A percentile compares a stretch with the other conserved stretches of the same genome.
Evolutionary conservation across 37 sponge, comb jelly and placozoan genomes (phyloP).

Genomic region (Aplysina aerophoba): DNA sequence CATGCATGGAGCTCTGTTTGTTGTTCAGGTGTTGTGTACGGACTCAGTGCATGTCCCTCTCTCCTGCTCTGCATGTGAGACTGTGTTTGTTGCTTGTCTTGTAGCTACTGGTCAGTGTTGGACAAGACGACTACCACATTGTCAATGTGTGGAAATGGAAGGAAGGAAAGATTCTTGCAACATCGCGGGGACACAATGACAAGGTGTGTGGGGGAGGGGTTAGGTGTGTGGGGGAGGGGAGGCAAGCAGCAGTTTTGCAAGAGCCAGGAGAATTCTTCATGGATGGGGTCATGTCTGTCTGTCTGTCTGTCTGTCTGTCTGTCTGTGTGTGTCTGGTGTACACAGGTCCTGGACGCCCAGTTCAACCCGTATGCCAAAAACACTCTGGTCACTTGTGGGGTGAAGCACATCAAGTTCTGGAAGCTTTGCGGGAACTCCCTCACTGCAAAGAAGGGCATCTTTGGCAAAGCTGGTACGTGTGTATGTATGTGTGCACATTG

Average conservation of each 20-base stretch:
- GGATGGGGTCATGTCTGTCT: background rate
- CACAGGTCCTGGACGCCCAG: slow-evolving; percentile 84
- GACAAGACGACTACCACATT: slow-evolving; percentile 86
- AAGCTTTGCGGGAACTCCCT: slow-evolving; percentile 90
- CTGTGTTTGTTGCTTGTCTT: slow-evolving; percentile 18
- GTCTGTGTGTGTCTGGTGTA: background rate
- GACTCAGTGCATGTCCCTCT: too few relatives aligned
- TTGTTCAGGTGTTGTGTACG: too few relatives aligned
- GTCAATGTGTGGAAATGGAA: slow-evolving; percentile 91
- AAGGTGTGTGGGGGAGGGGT: slow-evolving; percentile 32
- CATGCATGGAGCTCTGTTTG: too few relatives aligned
- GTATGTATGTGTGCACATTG: too few relatives aligned
- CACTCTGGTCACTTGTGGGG: slow-evolving; percentile 88
- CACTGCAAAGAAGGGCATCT: slow-evolving; percentile 83
- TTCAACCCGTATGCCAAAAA: slow-evolving; percentile 74
- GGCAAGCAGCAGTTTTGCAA: background rate
- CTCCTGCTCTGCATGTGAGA: background rate
- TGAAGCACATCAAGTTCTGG: slow-evolving; percentile 99
- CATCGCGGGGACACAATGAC: slow-evolving; percentile 74
- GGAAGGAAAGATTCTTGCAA: slow-evolving; percentile 79
- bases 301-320: background rate
- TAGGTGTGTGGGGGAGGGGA: background rate
- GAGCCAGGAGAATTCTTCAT: too few relatives aligned
- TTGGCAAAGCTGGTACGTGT: slow-evolving; percentile 82
- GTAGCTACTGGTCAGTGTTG: slow-evolving; percentile 86